Base-by-base conservation (phyloP, 1,140 invertebrate genomes). In the Drosophila biarmipes region DNA sequence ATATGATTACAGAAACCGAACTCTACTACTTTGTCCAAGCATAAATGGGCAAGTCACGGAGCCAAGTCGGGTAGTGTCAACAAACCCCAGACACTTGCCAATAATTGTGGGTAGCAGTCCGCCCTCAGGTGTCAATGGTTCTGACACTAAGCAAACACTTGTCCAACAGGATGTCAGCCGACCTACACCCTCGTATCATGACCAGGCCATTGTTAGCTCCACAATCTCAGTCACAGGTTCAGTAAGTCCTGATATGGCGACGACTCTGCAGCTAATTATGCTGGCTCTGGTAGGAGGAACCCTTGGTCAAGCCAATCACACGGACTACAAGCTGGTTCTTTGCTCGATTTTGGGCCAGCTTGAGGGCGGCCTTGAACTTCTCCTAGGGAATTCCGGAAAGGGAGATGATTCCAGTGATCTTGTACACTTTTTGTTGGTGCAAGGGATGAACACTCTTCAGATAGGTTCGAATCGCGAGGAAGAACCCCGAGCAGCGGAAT, bases 141-240 rank as follows among this genome's bases (percentile, higher is more conserved):
- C 14, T 86, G 82, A 86, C 82, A 76, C 61, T 76, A 40, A 59
- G 48, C 55, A 87, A 86, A 86, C 75, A 86, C 66, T 42, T 10
- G 31, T 24, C 31, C 46, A 45, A 51, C 43, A 42, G 78, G 82
- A 64, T 80, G 78, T 74, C 63, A 80, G 56, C 31, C 37, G 37
- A 40, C 24, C 40, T 43, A 68, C 58, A 17, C 40, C 42, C 31
- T 10, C 5, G 21, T 19, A 11, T 45, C n/a, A n/a, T n/a, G n/a
- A n/a, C 31, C 17, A 19, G 34, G 45, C 51, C 34, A 53, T 53
- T 61, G 24, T 64, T 71, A 48, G 27, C 17, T 14, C 31, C 15
- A 43, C 45, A 82, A 84, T 85, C 80, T 49, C 59, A 53, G 57
- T 24, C 7, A 21, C 19, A n/a, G 59, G 53, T 51, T 75, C 82